phyloP scores from a whole-genome alignment of 2,888 invertebrate genomes.

The Perdita meconis region DNA sequence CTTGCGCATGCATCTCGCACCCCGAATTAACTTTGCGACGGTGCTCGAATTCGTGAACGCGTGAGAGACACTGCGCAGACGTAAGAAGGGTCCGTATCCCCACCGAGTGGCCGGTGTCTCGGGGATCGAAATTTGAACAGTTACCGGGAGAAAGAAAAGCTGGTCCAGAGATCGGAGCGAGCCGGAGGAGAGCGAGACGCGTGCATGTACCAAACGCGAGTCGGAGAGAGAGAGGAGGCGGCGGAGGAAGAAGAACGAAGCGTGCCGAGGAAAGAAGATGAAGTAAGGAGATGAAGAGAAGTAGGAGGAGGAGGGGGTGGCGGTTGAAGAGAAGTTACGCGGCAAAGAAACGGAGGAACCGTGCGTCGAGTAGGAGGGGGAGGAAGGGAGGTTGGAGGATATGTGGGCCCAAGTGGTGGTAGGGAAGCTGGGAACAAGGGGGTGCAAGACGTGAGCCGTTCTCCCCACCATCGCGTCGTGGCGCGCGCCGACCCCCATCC shows the following conservation, averaged over 20 bases:
- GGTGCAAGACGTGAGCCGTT: slow-evolving; percentile 82
- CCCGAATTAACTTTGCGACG: background rate
- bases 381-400: slow-evolving; percentile 53
- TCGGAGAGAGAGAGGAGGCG: slow-evolving; percentile 42
- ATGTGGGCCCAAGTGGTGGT: slow-evolving; percentile 57
- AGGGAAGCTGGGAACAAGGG: slow-evolving; percentile 68
- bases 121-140: slow-evolving; percentile 82
- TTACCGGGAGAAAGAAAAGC: slow-evolving; percentile 80
- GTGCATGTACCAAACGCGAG: slow-evolving; percentile 2
- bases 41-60: slow-evolving; percentile 15
- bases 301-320: slow-evolving; percentile 55
- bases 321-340: slow-evolving; percentile 62
- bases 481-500: slow-evolving; percentile 82
- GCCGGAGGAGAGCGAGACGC: slow-evolving; percentile 49
- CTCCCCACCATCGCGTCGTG: slow-evolving; percentile 78
- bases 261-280: slow-evolving; percentile 22
- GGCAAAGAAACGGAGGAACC: slow-evolving; percentile 43
- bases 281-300: slow-evolving; percentile 41
- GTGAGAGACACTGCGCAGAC: slow-evolving; percentile 79
- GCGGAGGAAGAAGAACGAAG: slow-evolving; percentile 22
- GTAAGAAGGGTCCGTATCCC: slow-evolving; percentile 76
- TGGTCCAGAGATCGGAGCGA: slow-evolving; percentile 73
- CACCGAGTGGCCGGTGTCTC: slow-evolving; percentile 68
- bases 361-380: slow-evolving; percentile 46
- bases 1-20: background rate